Evolutionary conservation across 1,140 invertebrate genomes (phyloP).

Genomic region (Latrodectus geometricus): DNA sequence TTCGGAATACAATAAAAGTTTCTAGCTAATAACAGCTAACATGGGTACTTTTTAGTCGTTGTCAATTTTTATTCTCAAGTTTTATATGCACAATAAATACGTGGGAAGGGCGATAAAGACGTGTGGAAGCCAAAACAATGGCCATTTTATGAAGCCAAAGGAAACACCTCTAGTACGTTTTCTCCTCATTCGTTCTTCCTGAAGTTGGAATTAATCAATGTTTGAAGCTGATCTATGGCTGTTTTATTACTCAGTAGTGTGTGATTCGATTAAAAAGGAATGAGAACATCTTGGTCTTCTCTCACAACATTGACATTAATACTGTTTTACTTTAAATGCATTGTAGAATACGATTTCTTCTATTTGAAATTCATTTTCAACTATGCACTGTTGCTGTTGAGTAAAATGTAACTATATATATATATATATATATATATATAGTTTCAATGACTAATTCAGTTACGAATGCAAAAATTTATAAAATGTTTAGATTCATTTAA

Average conservation of each 20-base stretch:
- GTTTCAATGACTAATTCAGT: too few species aligned
- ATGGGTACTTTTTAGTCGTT: slow-evolving; percentile 25
- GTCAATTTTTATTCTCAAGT: neutral
- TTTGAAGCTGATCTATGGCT: neutral
- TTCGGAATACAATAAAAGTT: slow-evolving; percentile 18
- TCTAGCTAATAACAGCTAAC: slow-evolving; percentile 7
- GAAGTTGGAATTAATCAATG: slow-evolving; percentile 8
- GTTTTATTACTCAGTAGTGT: slow-evolving; percentile 32
- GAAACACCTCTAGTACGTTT: slow-evolving; percentile 26
- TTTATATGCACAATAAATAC: slow-evolving; percentile 50
- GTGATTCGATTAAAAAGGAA: slow-evolving; percentile 52
- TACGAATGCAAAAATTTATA: too few species aligned
- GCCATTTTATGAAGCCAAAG: slow-evolving; percentile 46
- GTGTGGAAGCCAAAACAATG: slow-evolving; percentile 11
- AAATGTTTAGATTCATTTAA: too few species aligned
- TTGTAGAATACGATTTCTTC: neutral
- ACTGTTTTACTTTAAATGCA: neutral
- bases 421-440: too few species aligned
- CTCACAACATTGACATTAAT: neutral
- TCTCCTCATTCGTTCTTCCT: neutral
- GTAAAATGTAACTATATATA: neutral
- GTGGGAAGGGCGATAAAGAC: slow-evolving; percentile 22
- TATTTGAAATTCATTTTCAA: neutral
- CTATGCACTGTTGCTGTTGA: neutral
- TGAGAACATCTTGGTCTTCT: neutral